These are phyloP conservation scores for Hydrozoanthus tunicans DNA, from an alignment of 64 coral and sea anemone species.

Conservation along the genomic window DNA sequence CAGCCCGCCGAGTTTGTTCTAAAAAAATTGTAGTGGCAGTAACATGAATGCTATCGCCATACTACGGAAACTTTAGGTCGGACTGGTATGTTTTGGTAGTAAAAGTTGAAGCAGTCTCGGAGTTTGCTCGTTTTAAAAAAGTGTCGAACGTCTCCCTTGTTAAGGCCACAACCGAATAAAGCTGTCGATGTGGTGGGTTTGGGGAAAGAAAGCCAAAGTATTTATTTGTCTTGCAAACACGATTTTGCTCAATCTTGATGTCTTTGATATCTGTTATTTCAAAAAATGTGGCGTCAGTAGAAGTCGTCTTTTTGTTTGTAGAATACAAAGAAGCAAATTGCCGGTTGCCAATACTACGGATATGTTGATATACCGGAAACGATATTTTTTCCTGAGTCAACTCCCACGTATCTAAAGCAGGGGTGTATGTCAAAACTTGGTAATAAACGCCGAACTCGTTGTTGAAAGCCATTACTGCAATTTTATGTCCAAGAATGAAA, in stretches of 20 bases:
- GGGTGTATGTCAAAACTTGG: not conserved
- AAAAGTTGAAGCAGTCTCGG: not conserved
- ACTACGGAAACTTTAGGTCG: not conserved
- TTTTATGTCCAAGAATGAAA: not conserved
- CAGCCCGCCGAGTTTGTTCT: too few relatives aligned
- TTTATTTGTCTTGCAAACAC: not conserved
- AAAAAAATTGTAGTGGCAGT: too few relatives aligned
- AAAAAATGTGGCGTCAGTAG: not conserved
- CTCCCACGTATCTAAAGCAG: conserved; percentile 3
- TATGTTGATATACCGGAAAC: not conserved
- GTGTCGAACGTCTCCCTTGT: not conserved
- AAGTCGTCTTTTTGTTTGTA: too few relatives aligned
- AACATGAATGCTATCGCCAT: not conserved
- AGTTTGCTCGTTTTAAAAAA: not conserved
- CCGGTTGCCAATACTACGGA: not conserved
- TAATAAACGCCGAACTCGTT: not conserved
- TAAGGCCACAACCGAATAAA: not conserved
- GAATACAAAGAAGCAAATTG: not conserved
- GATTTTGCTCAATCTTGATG: not conserved
- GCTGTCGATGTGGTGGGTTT: too few relatives aligned
- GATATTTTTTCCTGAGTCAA: not conserved
- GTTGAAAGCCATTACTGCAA: not conserved
- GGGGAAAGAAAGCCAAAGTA: not conserved
- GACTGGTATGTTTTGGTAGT: not conserved
- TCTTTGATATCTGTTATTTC: not conserved